Conservation (phyloP, 2,888 invertebrate genomes). For the Abrostola triplasia region DNA sequence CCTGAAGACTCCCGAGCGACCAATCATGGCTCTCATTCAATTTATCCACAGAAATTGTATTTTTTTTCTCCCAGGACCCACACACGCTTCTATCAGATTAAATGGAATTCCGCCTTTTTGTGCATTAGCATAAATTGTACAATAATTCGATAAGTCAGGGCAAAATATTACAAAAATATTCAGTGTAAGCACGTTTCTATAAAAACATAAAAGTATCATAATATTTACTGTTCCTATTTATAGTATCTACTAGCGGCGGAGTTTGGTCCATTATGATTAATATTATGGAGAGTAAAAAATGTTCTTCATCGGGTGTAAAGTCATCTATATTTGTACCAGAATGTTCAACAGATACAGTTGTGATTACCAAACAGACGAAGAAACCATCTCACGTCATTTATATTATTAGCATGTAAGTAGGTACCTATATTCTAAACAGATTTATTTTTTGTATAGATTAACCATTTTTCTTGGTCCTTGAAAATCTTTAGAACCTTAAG, state of each 20-base stretch:
- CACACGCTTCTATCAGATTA: slow-evolving; percentile 43
- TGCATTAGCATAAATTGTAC: slow-evolving; percentile 46
- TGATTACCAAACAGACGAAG: background rate
- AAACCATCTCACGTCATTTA: no score
- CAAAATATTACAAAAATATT: background rate
- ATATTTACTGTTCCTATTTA: background rate
- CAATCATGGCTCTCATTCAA: slow-evolving; percentile 56
- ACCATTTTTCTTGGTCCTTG: background rate
- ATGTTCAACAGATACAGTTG: background rate
- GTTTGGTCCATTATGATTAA: background rate
- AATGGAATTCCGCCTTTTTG: slow-evolving; percentile 31
- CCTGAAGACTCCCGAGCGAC: slow-evolving; percentile 38
- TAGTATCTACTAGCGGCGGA: background rate
- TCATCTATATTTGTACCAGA: background rate
- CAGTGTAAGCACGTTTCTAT: slow-evolving; percentile 3
- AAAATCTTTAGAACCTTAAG: background rate
- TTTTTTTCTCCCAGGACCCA: slow-evolving; percentile 31
- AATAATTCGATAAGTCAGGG: slow-evolving; percentile 36
- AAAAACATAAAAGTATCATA: slow-evolving; percentile 7
- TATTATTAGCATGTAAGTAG: no score
- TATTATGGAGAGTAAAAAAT: background rate
- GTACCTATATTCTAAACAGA: no score
- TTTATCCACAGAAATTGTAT: slow-evolving; percentile 53
- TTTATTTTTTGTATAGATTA: no score
- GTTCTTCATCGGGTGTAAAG: background rate